Base-by-base conservation (phyloP, 2,113 vertebrate genomes). In the Triplophysa rosa region DNA sequence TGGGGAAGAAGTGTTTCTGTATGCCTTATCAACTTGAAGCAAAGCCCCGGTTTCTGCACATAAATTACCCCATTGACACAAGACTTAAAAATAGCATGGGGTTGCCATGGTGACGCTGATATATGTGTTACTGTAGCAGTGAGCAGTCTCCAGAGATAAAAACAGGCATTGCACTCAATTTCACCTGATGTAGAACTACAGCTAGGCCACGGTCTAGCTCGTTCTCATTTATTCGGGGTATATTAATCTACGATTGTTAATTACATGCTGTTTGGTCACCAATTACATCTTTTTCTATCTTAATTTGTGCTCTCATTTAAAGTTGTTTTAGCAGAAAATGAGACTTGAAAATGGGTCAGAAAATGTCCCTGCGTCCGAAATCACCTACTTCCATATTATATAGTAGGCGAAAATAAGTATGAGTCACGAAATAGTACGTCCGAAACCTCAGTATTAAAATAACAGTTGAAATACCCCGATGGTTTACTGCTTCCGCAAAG, bases 41-140 rank as follows among this genome's bases (percentile, higher is more conserved):
- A 63, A 74, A 40, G 10, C 47, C 65, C n/a, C 42, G 17, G 8
- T 56, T 42, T 62, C 61, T 19, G 33, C 59, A 70, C 12, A 77
- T 54, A 37, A 64, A 54, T 62, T 54, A 71, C 13, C 74, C 37
- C 58, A 82, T 16, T 67, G 73, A 47, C 52, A 49, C 0, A 21
- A 59, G 49, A 21, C 68, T 71, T 88, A 80, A 62, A 73, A 67
- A 54, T 79, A 86, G 79, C 86, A 76, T 59, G 29, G 33, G 13
- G 83, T 88, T 90, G 65, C 84, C 87, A 81, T 87, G 67, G 85
- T 52, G 77, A 89, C 87, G 61, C 58, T 7, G 42, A 84, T 74
- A 80, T 69, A 67, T 56, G 75, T 42, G 70, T 47, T 37, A 56
- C 49, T 69, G 71, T 54, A 77, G 19, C 49, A 26, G 65, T 61